Percentiles rank a stretch among this genome's conserved stretches.
Conservation (phyloP, 2,888 invertebrate genomes). For the Steromphala cineraria region DNA sequence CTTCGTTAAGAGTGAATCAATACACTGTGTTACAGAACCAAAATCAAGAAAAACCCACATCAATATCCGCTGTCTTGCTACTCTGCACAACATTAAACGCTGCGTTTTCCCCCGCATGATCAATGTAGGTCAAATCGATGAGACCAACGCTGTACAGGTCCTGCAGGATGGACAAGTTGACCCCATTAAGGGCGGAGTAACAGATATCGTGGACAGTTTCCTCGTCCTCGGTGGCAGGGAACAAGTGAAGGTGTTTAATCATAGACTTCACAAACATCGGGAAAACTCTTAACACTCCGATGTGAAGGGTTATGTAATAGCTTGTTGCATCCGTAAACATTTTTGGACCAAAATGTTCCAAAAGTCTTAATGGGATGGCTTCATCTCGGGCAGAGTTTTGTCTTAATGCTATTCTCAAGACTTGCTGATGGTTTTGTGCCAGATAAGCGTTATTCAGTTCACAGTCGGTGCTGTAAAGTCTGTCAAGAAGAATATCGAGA, state of each 20-base stretch:
- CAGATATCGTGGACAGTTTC: background rate
- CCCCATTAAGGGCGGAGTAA: background rate
- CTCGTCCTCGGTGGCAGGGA: background rate
- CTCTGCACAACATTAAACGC: constrained; percentile 15
- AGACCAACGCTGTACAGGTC: background rate
- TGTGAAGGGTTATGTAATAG: background rate
- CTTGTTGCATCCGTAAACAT: constrained; percentile 9
- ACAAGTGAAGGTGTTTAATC: background rate
- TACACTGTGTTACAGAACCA: too few relatives aligned
- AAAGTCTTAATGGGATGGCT: background rate
- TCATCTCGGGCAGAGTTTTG: background rate
- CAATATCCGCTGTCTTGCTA: background rate
- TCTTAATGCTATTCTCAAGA: background rate
- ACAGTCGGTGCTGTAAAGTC: background rate
- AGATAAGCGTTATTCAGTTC: constrained; percentile 7
- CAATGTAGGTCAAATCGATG: background rate
- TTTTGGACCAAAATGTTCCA: constrained; percentile 19
- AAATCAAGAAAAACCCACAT: background rate
- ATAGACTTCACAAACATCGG: background rate
- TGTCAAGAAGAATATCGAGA: background rate
- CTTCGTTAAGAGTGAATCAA: too few relatives aligned
- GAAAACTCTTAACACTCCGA: background rate
- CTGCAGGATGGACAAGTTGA: constrained; percentile 3
- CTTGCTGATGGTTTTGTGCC: constrained; percentile 7
- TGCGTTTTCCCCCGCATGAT: background rate